These are phyloP conservation scores for Hesperophylax magnus DNA, from an alignment of 1,140 invertebrate genomes.

Conservation along the genomic window DNA sequence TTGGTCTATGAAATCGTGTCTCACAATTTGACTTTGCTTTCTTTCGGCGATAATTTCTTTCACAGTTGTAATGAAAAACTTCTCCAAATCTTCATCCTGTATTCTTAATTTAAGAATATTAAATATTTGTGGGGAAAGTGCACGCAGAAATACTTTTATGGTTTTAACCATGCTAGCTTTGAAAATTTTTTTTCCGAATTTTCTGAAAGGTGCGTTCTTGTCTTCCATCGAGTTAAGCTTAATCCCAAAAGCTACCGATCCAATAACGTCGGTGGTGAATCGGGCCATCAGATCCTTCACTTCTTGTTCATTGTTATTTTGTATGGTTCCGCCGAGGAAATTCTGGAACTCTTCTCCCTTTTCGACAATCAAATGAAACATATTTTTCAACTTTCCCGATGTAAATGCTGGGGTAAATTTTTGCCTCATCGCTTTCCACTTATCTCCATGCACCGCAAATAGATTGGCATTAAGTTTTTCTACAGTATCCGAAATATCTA, in stretches of 20 bases:
- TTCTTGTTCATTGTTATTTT: conserved; percentile 47
- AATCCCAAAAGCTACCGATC: conserved; percentile 66
- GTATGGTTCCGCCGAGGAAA: conserved; percentile 40
- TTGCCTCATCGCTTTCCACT: conserved; percentile 71
- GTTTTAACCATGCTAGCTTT: conserved; percentile 23
- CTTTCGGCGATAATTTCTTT: conserved; percentile 49
- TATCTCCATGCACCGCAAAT: conserved; percentile 60
- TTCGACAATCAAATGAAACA: conserved; percentile 68
- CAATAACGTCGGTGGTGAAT: conserved; percentile 71
- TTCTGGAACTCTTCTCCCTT: conserved; percentile 59
- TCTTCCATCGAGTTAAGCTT: conserved; percentile 63
- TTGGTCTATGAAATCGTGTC: conserved; percentile 73
- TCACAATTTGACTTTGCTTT: conserved; percentile 60
- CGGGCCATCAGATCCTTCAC: conserved; percentile 61
- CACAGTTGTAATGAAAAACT: conserved; percentile 44
- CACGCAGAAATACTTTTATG: conserved; percentile 25
- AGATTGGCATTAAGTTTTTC: conserved; percentile 59
- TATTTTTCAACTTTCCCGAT: conserved; percentile 71
- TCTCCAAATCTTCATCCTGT: conserved; percentile 56
- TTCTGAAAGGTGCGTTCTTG: conserved; percentile 62
- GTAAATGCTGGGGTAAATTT: conserved; percentile 71
- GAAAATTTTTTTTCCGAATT: conserved; percentile 63
- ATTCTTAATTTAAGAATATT: conserved; percentile 37
- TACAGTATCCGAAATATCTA: conserved; percentile 55
- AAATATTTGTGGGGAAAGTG: conserved; percentile 39